Conservation (phyloP, 2,797 vertebrate species). For the Alcedo atthis region DNA sequence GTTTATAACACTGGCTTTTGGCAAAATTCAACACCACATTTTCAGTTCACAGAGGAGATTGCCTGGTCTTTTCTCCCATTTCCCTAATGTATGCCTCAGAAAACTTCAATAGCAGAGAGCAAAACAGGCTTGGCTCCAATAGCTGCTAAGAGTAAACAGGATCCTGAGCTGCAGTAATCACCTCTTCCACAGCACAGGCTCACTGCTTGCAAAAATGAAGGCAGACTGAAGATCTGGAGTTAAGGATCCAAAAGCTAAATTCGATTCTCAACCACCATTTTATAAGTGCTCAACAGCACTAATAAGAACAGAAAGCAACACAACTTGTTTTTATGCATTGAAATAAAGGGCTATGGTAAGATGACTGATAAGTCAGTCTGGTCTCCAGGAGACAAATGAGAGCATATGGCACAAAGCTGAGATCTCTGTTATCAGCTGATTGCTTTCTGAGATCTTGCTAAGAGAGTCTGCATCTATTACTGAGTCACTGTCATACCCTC, state of each 20-base stretch:
- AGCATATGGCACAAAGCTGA: neutral
- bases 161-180: neutral
- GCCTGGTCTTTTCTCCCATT: neutral
- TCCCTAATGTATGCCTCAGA: neutral
- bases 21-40: neutral
- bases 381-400: neutral
- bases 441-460: neutral
- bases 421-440: neutral
- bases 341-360: neutral
- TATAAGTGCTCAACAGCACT: neutral
- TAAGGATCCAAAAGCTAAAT: neutral
- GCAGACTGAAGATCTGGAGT: neutral
- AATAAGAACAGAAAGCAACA: neutral
- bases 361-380: neutral
- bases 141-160: neutral
- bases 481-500: neutral
- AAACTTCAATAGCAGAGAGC: neutral
- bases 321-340: neutral
- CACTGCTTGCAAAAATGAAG: neutral
- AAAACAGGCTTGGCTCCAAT: neutral
- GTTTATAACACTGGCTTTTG: neutral
- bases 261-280: constrained; percentile 36
- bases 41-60: neutral
- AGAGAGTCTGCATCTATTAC: neutral
- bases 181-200: neutral